Evolutionary conservation across 2,888 invertebrate genomes (phyloP).

Genomic region (Stenoptilia bipunctidactyla): DNA sequence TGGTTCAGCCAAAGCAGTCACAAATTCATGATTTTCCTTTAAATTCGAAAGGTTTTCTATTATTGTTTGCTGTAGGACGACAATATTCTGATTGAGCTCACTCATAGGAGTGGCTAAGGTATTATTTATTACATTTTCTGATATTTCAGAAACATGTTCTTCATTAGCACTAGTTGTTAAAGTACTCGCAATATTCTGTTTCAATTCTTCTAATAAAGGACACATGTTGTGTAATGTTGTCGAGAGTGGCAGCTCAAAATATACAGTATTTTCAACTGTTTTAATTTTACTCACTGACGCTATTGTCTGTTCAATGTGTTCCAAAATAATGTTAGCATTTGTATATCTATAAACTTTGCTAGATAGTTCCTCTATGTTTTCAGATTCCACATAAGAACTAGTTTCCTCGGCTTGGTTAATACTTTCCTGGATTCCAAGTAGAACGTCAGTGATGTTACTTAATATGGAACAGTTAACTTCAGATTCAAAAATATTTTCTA

Average conservation of each 20-base stretch:
- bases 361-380: slow-evolving; percentile 33
- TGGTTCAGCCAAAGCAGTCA: slow-evolving; percentile 53
- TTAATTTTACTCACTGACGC: slow-evolving; percentile 39
- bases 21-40: slow-evolving; percentile 31
- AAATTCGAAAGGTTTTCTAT: slow-evolving; percentile 39
- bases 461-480: slow-evolving; percentile 40
- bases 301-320: slow-evolving; percentile 46
- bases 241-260: slow-evolving; percentile 21
- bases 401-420: slow-evolving; percentile 41
- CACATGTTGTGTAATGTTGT: slow-evolving; percentile 38
- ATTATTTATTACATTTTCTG: slow-evolving; percentile 45
- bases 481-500: slow-evolving; percentile 37
- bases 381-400: slow-evolving; percentile 35
- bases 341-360: slow-evolving; percentile 16
- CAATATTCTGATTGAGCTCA: slow-evolving; percentile 44
- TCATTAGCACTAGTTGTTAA: slow-evolving; percentile 17
- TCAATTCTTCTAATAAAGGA: slow-evolving; percentile 48
- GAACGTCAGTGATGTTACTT: slow-evolving; percentile 34
- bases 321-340: slow-evolving; percentile 34
- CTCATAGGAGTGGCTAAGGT: slow-evolving; percentile 43
- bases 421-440: slow-evolving; percentile 38
- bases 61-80: slow-evolving; percentile 38
- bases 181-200: slow-evolving; percentile 33
- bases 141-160: slow-evolving; percentile 39
- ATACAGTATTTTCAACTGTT: slow-evolving; percentile 29